Evolutionary conservation across 2,888 invertebrate species (phyloP).

Genomic region (Noctua pronuba): DNA sequence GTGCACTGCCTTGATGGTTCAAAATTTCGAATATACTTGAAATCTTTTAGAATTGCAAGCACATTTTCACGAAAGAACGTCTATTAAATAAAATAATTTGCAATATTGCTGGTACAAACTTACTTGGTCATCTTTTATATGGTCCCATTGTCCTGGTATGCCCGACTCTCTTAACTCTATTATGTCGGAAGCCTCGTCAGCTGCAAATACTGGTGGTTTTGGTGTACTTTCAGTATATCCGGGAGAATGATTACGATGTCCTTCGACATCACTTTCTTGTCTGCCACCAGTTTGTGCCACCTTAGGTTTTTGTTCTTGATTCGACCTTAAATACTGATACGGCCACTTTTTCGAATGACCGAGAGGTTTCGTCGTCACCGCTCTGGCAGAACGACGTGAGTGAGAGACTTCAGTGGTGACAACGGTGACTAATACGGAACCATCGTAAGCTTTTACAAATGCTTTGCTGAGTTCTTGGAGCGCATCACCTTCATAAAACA

Average conservation of each 20-base stretch:
- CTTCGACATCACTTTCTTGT: neutral
- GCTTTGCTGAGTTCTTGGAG: conserved; percentile 88
- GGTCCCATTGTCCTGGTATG: too few species aligned
- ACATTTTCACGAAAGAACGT: neutral
- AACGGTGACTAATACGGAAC: conserved; percentile 91
- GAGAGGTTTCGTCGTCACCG: conserved; percentile 56
- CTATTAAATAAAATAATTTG: neutral
- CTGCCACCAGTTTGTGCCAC: neutral
- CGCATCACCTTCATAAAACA: conserved; percentile 77
- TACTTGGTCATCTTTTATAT: too few species aligned
- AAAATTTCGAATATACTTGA: too few species aligned
- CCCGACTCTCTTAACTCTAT: too few species aligned
- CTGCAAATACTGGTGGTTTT: neutral
- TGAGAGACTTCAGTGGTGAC: conserved; percentile 92
- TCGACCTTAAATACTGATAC: conserved; percentile 1
- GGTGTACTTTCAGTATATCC: neutral
- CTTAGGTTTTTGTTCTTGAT: neutral
- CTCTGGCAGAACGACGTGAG: conserved; percentile 87
- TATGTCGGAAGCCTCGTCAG: too few species aligned
- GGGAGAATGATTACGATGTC: neutral
- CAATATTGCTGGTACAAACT: neutral
- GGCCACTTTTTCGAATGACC: conserved; percentile 35
- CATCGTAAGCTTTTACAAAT: conserved; percentile 90
- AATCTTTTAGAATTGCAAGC: too few species aligned
- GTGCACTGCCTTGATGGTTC: neutral